A percentile compares a stretch with the other conserved stretches of the same genome.
These are phyloP conservation scores for Thymelicus acteon DNA, from an alignment of 2,888 invertebrate species.

Conservation along the genomic window DNA sequence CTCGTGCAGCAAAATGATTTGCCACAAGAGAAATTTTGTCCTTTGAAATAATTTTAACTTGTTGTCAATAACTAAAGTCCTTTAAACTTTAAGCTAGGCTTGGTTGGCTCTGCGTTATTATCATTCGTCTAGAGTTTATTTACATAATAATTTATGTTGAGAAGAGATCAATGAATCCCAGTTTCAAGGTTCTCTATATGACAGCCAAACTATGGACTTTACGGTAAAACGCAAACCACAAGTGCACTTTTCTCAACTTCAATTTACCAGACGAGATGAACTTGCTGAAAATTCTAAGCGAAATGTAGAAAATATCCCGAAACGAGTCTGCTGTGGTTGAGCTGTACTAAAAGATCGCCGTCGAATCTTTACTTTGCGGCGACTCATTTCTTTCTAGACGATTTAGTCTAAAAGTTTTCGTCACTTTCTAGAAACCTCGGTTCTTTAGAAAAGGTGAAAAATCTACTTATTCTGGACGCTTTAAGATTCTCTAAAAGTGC, in stretches of 20 bases:
- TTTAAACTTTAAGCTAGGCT: neutral
- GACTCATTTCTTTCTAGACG: slow-evolving; percentile 66
- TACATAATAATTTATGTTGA: neutral
- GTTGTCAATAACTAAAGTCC: too few species aligned
- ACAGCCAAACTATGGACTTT: slow-evolving; percentile 16
- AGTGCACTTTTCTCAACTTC: slow-evolving; percentile 47
- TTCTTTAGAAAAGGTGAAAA: slow-evolving; percentile 56
- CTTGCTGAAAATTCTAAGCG: slow-evolving; percentile 30
- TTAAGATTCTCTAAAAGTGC: slow-evolving; percentile 60
- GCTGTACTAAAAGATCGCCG: slow-evolving; percentile 45
- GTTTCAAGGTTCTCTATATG: slow-evolving; percentile 1
- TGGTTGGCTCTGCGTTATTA: neutral
- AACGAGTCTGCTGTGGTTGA: slow-evolving; percentile 37
- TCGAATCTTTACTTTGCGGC: slow-evolving; percentile 50
- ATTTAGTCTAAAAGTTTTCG: slow-evolving; percentile 72
- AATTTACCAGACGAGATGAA: slow-evolving; percentile 43
- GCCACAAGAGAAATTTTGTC: too few species aligned
- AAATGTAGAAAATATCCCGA: slow-evolving; percentile 30
- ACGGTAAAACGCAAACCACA: slow-evolving; percentile 19
- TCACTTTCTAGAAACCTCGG: slow-evolving; percentile 54
- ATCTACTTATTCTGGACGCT: slow-evolving; percentile 56
- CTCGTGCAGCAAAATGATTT: too few species aligned
- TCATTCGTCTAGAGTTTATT: neutral
- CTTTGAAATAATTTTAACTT: too few species aligned
- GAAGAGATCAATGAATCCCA: neutral